A percentile compares a stretch with the other conserved stretches of the same genome.
phyloP scores from a whole-genome alignment of 2,113 vertebrate genomes.

The Cyanistes caeruleus region DNA sequence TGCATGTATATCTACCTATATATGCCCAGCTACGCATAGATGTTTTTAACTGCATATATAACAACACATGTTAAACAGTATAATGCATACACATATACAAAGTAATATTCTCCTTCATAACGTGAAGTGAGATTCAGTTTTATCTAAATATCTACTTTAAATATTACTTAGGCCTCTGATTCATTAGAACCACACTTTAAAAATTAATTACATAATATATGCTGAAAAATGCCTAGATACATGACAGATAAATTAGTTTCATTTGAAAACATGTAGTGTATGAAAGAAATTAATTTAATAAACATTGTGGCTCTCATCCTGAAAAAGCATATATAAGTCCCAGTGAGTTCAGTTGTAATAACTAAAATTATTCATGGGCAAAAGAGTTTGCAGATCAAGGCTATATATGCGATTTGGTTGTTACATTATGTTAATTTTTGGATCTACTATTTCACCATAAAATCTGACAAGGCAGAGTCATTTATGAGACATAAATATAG shows the following conservation, averaged over 20 bases:
- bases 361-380: slow-evolving; percentile 51
- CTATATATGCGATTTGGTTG: slow-evolving; percentile 16
- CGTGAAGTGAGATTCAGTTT: not conserved
- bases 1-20: not conserved
- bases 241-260: not conserved
- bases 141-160: not conserved
- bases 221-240: not conserved
- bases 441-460: slow-evolving; percentile 60
- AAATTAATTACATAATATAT: not conserved
- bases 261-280: not conserved
- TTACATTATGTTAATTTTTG: slow-evolving; percentile 52
- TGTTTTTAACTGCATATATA: not conserved
- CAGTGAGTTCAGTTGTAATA: slow-evolving; percentile 39
- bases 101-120: not conserved
- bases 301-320: not conserved
- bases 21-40: not conserved
- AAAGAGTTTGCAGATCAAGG: slow-evolving; percentile 47
- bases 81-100: not conserved
- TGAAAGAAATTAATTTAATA: slow-evolving; percentile 56
- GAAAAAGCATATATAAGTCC: slow-evolving; percentile 19
- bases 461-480: slow-evolving; percentile 62
- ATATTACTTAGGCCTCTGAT: not conserved
- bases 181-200: not conserved
- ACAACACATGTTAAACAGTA: not conserved
- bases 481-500: slow-evolving; percentile 48